These are phyloP conservation scores for Lordiphosa mommai DNA, from an alignment of 1,140 invertebrate genomes.

Conservation along the genomic window DNA sequence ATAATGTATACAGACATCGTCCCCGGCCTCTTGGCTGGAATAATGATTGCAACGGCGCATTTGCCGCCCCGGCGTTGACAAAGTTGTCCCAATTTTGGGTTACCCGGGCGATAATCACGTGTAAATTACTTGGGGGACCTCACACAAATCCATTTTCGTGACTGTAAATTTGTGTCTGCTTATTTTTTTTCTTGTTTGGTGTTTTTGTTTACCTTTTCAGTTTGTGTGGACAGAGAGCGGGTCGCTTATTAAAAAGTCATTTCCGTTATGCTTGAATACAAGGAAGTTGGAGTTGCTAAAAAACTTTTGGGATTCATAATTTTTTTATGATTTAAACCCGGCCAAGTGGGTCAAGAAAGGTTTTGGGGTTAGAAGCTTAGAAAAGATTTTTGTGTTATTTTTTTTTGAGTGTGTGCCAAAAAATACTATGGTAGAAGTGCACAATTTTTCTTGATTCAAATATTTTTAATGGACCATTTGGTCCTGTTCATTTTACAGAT, in stretches of 20 bases:
- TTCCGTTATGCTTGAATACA: constrained; percentile 10
- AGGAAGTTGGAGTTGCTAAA: constrained; percentile 9
- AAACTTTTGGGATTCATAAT: constrained; percentile 22
- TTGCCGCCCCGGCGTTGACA: constrained; percentile 20
- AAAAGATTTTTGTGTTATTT: constrained; percentile 10
- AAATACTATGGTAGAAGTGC: constrained; percentile 1
- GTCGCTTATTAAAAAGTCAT: constrained; percentile 35
- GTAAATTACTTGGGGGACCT: constrained; percentile 40
- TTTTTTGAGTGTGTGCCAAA: constrained; percentile 7
- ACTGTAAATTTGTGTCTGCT: constrained; percentile 11
- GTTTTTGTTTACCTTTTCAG: constrained; percentile 28
- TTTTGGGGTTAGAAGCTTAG: not conserved
- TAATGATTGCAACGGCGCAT: constrained; percentile 23
- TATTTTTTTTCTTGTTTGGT: constrained; percentile 11
- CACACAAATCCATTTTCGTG: constrained; percentile 13
- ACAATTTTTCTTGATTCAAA: not conserved
- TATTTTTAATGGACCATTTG: too few species aligned
- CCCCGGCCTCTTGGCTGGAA: constrained; percentile 10
- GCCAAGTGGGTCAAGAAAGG: not conserved
- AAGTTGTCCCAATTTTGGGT: constrained; percentile 41
- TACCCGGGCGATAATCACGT: constrained; percentile 42
- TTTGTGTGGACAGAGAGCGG: constrained; percentile 8
- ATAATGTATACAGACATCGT: constrained; percentile 24
- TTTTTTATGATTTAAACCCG: not conserved
- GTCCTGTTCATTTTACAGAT: too few species aligned